Evolutionary conservation across 1,140 invertebrate genomes (phyloP), one percentile per base, ranked within the genome.

Genomic region (Sminthurinus signatus): DNA sequence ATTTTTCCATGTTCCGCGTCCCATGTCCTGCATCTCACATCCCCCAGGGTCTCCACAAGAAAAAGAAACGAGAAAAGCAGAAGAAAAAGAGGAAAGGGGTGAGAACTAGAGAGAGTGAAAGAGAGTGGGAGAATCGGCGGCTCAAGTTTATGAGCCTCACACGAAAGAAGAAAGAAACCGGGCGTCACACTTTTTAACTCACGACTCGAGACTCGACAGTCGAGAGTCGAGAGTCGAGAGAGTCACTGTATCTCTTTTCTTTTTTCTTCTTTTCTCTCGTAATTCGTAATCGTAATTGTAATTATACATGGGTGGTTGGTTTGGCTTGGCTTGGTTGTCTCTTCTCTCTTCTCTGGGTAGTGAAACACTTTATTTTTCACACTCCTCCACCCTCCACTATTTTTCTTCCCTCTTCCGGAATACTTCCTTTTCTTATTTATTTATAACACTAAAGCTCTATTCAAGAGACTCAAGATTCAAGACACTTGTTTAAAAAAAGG

Each of bases 221-320:
- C n/a, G n/a, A n/a, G n/a, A n/a, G n/a, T n/a, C n/a, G n/a, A n/a
- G n/a, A n/a, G n/a, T n/a, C n/a, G n/a, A n/a, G n/a, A n/a, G n/a
- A n/a, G n/a, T n/a, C n/a, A n/a, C n/a, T n/a, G n/a, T n/a, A n/a
- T n/a, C n/a, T n/a, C n/a, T n/a, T n/a, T n/a, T n/a, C n/a, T n/a
- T n/a, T n/a, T n/a, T n/a, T n/a, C n/a, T n/a, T n/a, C n/a, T n/a
- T n/a, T n/a, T n/a, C n/a, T n/a, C n/a, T n/a, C n/a, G n/a, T n/a
- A n/a, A n/a, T n/a, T n/a, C n/a, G n/a, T n/a, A n/a, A n/a, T n/a
- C 66, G 58, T 59, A 59, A 62, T 66, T 57, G 64, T 70, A 70
- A 70, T 70, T 70, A 70, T 70, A 62, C 55, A 70, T 65, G 69
- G 65, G 57, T 67, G 69, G 69, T 64, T 70, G 62, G 56, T 27